A percentile compares a stretch with the other conserved stretches of the same genome.
Conservation (phyloP, 2,797 vertebrate species). For the Macroramphosus scolopax region DNA sequence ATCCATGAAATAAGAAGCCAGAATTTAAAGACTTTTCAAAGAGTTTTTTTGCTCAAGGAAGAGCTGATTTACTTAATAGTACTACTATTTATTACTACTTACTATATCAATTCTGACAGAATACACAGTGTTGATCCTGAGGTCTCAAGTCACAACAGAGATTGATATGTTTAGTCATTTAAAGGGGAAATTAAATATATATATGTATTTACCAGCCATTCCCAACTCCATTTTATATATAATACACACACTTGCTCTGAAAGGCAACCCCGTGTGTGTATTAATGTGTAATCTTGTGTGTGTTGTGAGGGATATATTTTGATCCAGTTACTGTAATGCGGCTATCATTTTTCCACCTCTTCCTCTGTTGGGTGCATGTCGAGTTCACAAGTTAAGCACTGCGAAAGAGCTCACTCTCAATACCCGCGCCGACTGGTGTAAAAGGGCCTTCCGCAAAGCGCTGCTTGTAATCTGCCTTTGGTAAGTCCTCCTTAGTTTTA, state of each 20-base stretch:
- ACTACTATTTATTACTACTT: too few species aligned
- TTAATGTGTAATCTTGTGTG: slow-evolving; percentile 33
- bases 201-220: slow-evolving; percentile 6
- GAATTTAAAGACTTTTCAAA: too few species aligned
- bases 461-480: slow-evolving; percentile 81
- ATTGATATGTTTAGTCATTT: slow-evolving; percentile 16
- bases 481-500: slow-evolving; percentile 84
- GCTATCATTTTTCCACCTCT: slow-evolving; percentile 71
- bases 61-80: too few species aligned
- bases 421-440: slow-evolving; percentile 74
- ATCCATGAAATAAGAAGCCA: too few species aligned
- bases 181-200: neutral
- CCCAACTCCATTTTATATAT: slow-evolving; percentile 21
- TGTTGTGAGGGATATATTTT: slow-evolving; percentile 62
- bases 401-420: slow-evolving; percentile 74
- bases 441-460: slow-evolving; percentile 77
- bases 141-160: neutral
- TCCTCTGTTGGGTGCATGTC: slow-evolving; percentile 66
- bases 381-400: slow-evolving; percentile 80
- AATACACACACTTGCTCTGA: slow-evolving; percentile 4
- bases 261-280: slow-evolving; percentile 21
- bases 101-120: too few species aligned
- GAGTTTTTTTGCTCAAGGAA: too few species aligned
- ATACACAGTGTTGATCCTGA: neutral
- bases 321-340: slow-evolving; percentile 74